phyloP scores from a whole-genome alignment of 2,113 vertebrate species.

The Corydoras maculifer region DNA sequence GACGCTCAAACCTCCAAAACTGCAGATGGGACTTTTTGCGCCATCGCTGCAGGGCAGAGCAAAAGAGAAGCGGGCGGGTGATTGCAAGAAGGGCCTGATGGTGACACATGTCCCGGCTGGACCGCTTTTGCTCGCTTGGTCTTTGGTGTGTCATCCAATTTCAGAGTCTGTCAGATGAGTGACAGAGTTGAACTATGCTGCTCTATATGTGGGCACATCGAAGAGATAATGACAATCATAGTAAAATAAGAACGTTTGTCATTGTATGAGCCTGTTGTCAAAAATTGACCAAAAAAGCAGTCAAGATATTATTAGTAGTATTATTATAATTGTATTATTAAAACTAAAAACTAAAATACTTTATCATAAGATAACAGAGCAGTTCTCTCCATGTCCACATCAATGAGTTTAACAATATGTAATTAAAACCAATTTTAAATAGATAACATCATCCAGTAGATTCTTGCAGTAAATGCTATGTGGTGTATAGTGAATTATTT shows the following conservation, averaged over 20 bases:
- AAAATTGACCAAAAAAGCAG: background rate
- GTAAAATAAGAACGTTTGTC: conserved; percentile 48
- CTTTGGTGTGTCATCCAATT: conserved; percentile 71
- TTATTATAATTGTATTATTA: too few relatives aligned
- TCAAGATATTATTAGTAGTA: background rate
- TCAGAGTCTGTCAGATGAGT: conserved; percentile 55
- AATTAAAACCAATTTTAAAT: background rate
- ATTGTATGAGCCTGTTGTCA: conserved; percentile 28
- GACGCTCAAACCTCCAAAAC: conserved; percentile 36
- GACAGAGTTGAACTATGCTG: conserved; percentile 49
- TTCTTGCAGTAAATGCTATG: too few relatives aligned
- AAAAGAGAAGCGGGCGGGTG: conserved; percentile 34
- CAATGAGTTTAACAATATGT: background rate
- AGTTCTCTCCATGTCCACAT: background rate
- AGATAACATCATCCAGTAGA: background rate
- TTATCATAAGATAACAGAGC: too few relatives aligned
- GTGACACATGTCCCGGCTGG: conserved; percentile 64
- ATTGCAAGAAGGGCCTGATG: conserved; percentile 62
- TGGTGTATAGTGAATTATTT: too few relatives aligned
- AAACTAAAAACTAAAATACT: too few relatives aligned
- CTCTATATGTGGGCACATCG: conserved; percentile 46
- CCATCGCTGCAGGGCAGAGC: conserved; percentile 46
- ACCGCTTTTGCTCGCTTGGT: conserved; percentile 50
- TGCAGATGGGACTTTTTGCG: conserved; percentile 64
- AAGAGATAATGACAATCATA: conserved; percentile 49